Evolutionary conservation across 2,888 invertebrate genomes (phyloP).

Genomic region (Lycia hirtaria): DNA sequence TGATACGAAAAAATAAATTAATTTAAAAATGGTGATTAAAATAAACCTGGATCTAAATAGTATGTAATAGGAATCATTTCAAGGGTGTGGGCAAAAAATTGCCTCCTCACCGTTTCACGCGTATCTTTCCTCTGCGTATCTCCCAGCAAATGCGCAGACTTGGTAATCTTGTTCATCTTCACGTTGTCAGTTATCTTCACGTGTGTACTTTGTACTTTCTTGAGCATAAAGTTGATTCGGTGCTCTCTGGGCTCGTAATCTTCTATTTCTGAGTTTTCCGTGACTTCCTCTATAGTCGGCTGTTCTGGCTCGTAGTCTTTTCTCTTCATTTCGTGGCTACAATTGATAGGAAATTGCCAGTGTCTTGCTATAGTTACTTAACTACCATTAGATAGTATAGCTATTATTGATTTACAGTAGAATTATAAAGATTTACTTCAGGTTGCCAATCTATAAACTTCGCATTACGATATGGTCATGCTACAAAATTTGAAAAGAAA

Average conservation of each 20-base stretch:
- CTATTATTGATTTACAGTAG: no score
- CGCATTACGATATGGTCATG: no score
- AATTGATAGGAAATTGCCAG: background rate
- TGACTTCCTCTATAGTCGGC: slow-evolving; percentile 41
- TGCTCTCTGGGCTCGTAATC: slow-evolving; percentile 47
- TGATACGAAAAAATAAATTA: no score
- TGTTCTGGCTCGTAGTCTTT: slow-evolving; percentile 36
- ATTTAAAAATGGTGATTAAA: no score
- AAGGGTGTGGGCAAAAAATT: background rate
- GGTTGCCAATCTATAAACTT: no score
- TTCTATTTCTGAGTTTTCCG: slow-evolving; percentile 47
- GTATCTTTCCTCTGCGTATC: slow-evolving; percentile 50
- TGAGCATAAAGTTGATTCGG: slow-evolving; percentile 60
- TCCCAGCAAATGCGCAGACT: slow-evolving; percentile 74
- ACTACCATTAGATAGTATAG: no score
- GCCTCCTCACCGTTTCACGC: slow-evolving; percentile 55
- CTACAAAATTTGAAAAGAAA: no score
- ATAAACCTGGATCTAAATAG: no score
- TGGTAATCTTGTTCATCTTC: slow-evolving; percentile 67
- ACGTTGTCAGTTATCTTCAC: slow-evolving; percentile 53
- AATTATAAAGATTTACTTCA: no score
- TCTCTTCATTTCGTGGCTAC: slow-evolving; percentile 47
- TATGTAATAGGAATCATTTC: background rate
- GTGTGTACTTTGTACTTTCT: slow-evolving; percentile 74
- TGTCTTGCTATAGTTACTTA: no score